These are phyloP conservation scores for Agriopis leucophaearia DNA, from an alignment of 2,888 invertebrate genomes.

Conservation along the genomic window DNA sequence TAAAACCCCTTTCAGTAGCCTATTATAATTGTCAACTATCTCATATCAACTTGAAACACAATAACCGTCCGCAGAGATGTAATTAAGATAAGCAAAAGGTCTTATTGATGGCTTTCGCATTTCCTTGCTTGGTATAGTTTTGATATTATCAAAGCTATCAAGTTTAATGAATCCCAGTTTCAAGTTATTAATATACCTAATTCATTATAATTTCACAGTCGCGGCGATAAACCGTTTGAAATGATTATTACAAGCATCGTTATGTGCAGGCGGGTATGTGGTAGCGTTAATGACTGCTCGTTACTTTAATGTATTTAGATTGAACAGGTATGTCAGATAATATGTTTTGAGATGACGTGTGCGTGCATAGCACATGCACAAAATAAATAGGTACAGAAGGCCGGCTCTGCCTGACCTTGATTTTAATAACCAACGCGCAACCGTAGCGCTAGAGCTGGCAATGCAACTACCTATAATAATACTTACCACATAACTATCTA, in stretches of 20 bases:
- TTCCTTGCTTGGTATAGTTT: constrained; percentile 23
- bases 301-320: constrained; percentile 10
- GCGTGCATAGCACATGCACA: too few species aligned
- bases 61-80: constrained; percentile 10
- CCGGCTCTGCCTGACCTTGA: too few species aligned
- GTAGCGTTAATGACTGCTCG: constrained; percentile 8
- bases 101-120: constrained; percentile 17
- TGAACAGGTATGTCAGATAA: neutral
- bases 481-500: too few species aligned
- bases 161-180: constrained; percentile 22
- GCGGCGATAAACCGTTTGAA: constrained; percentile 17
- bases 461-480: too few species aligned
- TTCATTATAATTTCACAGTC: constrained; percentile 28
- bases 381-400: too few species aligned
- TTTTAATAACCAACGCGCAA: too few species aligned
- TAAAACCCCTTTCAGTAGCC: too few species aligned
- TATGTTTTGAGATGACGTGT: too few species aligned
- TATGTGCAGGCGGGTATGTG: constrained; percentile 5
- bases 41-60: constrained; percentile 14
- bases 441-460: too few species aligned
- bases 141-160: constrained; percentile 26
- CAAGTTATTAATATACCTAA: constrained; percentile 15
- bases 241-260: constrained; percentile 14
- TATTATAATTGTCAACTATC: constrained; percentile 7
- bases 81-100: constrained; percentile 27